phyloP scores from a whole-genome alignment of 1,140 invertebrate species.

The Theocolax elegans region DNA sequence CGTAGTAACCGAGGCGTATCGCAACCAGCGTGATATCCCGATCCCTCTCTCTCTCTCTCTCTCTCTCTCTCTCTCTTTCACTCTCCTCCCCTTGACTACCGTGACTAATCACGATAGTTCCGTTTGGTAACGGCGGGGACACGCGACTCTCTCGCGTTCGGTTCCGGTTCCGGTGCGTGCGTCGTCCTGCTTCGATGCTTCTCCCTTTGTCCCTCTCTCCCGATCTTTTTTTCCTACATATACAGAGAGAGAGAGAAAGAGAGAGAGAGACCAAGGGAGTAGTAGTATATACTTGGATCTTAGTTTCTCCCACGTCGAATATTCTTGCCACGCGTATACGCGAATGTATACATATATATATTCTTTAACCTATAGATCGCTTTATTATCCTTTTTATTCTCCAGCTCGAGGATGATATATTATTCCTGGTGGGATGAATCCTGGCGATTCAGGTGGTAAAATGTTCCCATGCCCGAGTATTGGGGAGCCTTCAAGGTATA shows the following conservation, averaged over 20 bases:
- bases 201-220: slow-evolving; percentile 41
- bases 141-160: slow-evolving; percentile 61
- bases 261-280: not conserved
- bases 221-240: not conserved
- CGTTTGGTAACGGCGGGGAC: slow-evolving; percentile 65
- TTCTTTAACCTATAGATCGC: too few relatives aligned
- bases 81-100: slow-evolving; percentile 57
- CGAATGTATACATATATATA: too few relatives aligned
- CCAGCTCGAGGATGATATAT: slow-evolving; percentile 70
- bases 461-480: too few relatives aligned
- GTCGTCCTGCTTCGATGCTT: slow-evolving; percentile 42
- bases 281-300: too few relatives aligned
- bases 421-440: slow-evolving; percentile 58
- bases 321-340: slow-evolving; percentile 39
- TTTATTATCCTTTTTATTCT: slow-evolving; percentile 54
- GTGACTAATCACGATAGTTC: slow-evolving; percentile 69
- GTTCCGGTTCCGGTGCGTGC: slow-evolving; percentile 68
- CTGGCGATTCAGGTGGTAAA: too few relatives aligned
- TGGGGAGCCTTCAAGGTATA: too few relatives aligned
- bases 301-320: slow-evolving; percentile 39
- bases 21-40: too few relatives aligned
- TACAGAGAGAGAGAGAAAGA: not conserved
- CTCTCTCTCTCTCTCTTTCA: not conserved
- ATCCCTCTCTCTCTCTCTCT: not conserved
- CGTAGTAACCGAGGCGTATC: not conserved